Evolutionary conservation across 2,113 vertebrate species (phyloP).

Genomic region (Brachyhypopomus gauderio): DNA sequence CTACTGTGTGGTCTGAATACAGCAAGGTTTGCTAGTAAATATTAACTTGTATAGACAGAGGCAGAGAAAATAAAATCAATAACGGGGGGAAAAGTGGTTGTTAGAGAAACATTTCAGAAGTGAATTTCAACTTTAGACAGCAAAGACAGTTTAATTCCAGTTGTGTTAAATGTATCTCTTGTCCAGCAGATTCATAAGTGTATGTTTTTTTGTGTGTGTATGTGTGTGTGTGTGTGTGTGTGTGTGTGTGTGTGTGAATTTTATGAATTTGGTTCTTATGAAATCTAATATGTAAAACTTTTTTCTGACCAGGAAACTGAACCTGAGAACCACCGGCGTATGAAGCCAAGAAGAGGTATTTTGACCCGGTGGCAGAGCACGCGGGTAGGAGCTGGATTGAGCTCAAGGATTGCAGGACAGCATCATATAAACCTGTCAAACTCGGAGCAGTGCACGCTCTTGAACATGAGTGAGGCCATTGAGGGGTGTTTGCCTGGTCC

Average conservation of each 20-base stretch:
- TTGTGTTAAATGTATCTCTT: not conserved
- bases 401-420: constrained; percentile 43
- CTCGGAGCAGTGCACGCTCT: constrained; percentile 48
- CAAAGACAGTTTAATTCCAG: not conserved
- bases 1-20: not conserved
- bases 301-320: constrained; percentile 61
- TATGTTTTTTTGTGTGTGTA: no score
- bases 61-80: constrained; percentile 1
- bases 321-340: constrained; percentile 48
- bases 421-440: constrained; percentile 55
- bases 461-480: constrained; percentile 71
- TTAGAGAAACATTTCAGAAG: constrained; percentile 11
- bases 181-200: not conserved
- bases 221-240: no score
- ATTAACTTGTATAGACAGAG: not conserved
- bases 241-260: not conserved
- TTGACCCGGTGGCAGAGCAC: constrained; percentile 42
- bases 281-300: constrained; percentile 46
- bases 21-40: constrained; percentile 15
- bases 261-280: constrained; percentile 28
- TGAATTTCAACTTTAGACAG: not conserved
- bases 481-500: constrained; percentile 60
- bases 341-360: constrained; percentile 46
- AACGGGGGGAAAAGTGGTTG: not conserved
- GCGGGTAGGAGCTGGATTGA: constrained; percentile 33